Base-by-base conservation (phyloP, 92 coral and sea anemone genomes). In the Siderastrea radians region DNA sequence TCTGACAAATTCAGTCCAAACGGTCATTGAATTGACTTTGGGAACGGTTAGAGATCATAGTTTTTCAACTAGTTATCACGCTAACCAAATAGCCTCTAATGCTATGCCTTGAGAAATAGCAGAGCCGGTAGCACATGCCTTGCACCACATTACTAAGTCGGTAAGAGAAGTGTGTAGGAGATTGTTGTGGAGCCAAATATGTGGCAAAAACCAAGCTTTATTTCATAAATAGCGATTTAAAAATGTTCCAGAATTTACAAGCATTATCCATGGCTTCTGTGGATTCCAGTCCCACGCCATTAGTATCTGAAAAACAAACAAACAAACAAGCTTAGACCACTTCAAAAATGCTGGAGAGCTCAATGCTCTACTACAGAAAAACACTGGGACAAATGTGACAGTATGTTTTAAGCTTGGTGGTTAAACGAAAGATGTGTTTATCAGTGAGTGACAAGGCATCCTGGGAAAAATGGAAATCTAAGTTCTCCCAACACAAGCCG, bases 191-290 rank as follows among this genome's bases (percentile, higher is more conserved):
- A 74, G 73, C 87, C 87, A 61, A 61, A 72, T 47, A 15, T 14
- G 57, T 73, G 80, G 80, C 79, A 84, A 73, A 84, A 84, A 61
- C 49, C 11, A 53, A 26, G 70, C 78, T 49, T 72, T 73, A 52
- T 53, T 79, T 84, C 87, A 84, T 84, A 84, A 84, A 84, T 84
- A 84, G 87, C 69, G 43, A 84, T 74, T 84, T 73, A 73, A 84
- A 84, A 84, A 84, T 84, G 87, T 84, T 84, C 87, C 80, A 73
- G 87, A 88, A 88, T 88, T 88, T 80, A 88, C 91, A 88, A 83
- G 87, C 87, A 80, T 81, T 66, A 71, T 60, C 51, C 49, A 45
- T 83, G 72, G 79, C 75, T 81, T 54, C 15, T 68, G 79, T 26
- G 79, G 77, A 84, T 74, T 71, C 87, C 87, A 84, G 87, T 84